Evolutionary conservation across 2,888 invertebrate species (phyloP), one percentile per base, ranked within the genome.

Genomic region (Luperina nickerlii): DNA sequence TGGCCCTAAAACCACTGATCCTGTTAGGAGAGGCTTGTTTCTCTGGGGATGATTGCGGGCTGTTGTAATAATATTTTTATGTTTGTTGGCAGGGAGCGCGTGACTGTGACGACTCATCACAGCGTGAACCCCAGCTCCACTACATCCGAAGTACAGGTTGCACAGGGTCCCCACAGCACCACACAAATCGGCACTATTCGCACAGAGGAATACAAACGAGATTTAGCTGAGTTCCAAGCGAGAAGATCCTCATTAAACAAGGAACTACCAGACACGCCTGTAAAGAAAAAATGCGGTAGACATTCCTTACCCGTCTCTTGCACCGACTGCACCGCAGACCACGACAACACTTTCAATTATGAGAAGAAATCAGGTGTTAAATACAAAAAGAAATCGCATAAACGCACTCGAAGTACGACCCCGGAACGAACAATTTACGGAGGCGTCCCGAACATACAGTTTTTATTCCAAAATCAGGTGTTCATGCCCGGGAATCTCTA

Each of bases 391-490:
- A 95, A 94, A 86, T 82, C 88, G 0, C 91, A 92, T 65, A 94
- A 95, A 84, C 93, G 95, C 67, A 88, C 93, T 24, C 90, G 93
- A 73, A 95, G 93, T 88, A 91, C 92, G 42, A 94, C 93, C 6
- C 92, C 95, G 0, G 95, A 94, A 63, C 71, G 89, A 73, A 92
- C 92, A 74, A 76, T 84, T 18, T 89, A 91, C 82, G 94, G 93
- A 73, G 92, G 92, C 3, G 90, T 94, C 1, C 97, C 97, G 6
- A 96, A 95, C 76, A 96, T 97, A 92, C 97, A 97, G 86, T 97
- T 97, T 90, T 91, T 97, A 27, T 97, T 97, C 84, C 96, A 96
- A 90, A 97, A 97, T 85, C 97, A 97, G 88, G 96, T 97, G 38
- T 97, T 97, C 83, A 96, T 97, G 96, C 96, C 96, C 18, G 96